Base-by-base conservation (phyloP, 2,113 vertebrate genomes). In the Regulus satrapa region DNA sequence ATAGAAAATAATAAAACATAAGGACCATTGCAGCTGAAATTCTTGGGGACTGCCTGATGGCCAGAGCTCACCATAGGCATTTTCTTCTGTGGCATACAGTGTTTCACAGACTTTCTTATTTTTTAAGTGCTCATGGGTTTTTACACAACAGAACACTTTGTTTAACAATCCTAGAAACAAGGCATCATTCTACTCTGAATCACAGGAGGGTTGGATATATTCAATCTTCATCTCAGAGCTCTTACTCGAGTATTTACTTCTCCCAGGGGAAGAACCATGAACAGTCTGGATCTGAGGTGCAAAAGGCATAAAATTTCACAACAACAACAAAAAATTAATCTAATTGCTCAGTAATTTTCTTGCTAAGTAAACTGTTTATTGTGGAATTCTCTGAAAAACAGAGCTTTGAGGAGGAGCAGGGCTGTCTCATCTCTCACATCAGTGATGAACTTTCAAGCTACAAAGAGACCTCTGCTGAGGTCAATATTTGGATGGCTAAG, bases 1-100 rank as follows among this genome's bases (percentile, higher is more conserved):
- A 83, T 10, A 85, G 75, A 88, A 79, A 93, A 92, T 59, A 94
- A 86, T 36, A 94, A 93, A 89, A 58, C 26, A n/a, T 41, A 68
- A 63, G 18, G 12, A 31, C 2, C 29, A 64, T 59, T 81, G 82
- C 67, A 88, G 40, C 18, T 9, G 43, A 52, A 78, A 46, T 5
- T 85, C 56, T 54, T 71, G 75, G 63, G 11, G 64, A 62, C 19
- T 29, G 12, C 46, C 69, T 32, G 29, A 79, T 52, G 55, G 59
- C 9, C 9, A 56, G 25, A 94, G 64, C 45, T 66, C 45, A 59
- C 9, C 1, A 0, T 32, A 81, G 78, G 58, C n/a, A 21, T 38
- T 32, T 78, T 46, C 36, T 38, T 5, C 8, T 32, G 13, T 52
- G 38, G 6, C 34, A 72, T 21, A 1, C 29, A 19, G 18, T 51